phyloP scores from a whole-genome alignment of 2,113 vertebrate genomes.

The Heterochromis multidens region DNA sequence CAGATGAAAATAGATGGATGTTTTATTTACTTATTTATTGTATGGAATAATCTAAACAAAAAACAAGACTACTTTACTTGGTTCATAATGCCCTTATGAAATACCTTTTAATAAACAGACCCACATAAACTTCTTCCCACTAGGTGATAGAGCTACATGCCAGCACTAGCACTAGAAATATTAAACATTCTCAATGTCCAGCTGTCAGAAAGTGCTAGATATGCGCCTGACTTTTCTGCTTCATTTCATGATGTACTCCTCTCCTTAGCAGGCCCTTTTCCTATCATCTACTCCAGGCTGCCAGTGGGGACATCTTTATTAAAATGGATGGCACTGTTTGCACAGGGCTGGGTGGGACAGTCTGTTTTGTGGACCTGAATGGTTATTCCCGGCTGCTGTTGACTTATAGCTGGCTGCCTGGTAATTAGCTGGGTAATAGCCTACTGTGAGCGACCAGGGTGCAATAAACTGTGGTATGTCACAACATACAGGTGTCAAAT shows the following conservation, averaged over 20 bases:
- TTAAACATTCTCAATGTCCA: not conserved
- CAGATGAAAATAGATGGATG: not conserved
- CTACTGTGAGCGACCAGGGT: conserved; percentile 41
- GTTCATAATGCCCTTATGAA: not conserved
- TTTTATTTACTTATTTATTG: not conserved
- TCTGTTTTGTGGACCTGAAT: conserved; percentile 34
- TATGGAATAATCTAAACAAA: not conserved
- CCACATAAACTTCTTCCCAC: not conserved
- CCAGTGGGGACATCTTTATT: conserved; percentile 58
- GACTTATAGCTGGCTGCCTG: conserved; percentile 60
- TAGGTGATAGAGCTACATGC: not conserved
- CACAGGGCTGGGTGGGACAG: conserved; percentile 26
- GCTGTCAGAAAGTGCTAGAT: not conserved
- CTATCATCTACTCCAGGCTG: not conserved
- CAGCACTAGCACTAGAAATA: not conserved
- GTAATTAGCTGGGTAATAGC: conserved; percentile 66
- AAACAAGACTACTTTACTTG: not conserved
- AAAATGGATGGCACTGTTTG: conserved; percentile 63
- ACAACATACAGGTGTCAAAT: conserved; percentile 8
- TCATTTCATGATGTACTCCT: not conserved
- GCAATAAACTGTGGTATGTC: conserved; percentile 13
- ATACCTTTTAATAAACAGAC: not conserved
- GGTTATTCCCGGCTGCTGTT: conserved; percentile 50
- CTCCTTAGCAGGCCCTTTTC: conserved; percentile 2
- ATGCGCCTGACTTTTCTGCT: not conserved